Evolutionary conservation across 2,113 vertebrate species (phyloP).

Genomic region (Crotalus viridis): DNA sequence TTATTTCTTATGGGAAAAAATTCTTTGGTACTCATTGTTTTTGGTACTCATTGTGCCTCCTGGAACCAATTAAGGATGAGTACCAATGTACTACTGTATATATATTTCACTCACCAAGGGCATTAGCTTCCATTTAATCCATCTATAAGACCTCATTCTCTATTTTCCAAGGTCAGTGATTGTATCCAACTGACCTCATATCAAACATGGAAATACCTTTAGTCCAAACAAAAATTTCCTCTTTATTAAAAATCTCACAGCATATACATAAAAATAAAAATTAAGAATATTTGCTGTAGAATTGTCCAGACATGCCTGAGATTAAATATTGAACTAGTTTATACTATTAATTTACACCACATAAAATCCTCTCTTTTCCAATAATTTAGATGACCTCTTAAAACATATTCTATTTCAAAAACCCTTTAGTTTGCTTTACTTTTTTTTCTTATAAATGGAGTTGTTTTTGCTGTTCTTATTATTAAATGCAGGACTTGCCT

Average conservation of each 20-base stretch:
- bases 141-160: neutral
- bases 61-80: too few species aligned
- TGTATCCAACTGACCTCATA: neutral
- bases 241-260: neutral
- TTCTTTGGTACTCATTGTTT: too few species aligned
- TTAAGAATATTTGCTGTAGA: neutral
- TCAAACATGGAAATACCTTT: neutral
- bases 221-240: neutral
- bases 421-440: neutral
- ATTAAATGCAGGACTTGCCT: neutral
- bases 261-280: neutral
- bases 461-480: neutral
- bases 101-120: neutral
- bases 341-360: neutral
- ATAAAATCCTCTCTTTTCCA: neutral
- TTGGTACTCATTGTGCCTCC: too few species aligned
- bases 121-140: neutral
- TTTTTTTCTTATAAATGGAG: neutral
- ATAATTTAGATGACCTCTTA: neutral
- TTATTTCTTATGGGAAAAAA: too few species aligned
- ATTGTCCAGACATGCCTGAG: neutral
- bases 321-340: neutral
- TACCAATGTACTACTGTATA: neutral
- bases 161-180: neutral
- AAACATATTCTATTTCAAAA: neutral